A percentile compares a stretch with the other conserved stretches of the same genome.
Evolutionary conservation across 2,888 invertebrate genomes (phyloP).

Genomic region (Pocota personata): DNA sequence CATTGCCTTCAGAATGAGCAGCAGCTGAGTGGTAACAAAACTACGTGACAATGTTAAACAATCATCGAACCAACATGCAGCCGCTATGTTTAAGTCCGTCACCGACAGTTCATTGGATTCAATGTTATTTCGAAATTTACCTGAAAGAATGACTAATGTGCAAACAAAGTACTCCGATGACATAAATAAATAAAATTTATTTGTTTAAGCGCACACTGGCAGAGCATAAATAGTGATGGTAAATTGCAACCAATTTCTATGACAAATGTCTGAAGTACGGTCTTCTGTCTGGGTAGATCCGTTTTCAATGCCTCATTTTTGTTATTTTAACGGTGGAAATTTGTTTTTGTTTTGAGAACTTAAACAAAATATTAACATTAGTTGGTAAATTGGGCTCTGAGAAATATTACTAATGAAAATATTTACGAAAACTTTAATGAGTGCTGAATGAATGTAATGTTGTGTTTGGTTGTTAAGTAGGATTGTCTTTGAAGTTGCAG

Average conservation of each 20-base stretch:
- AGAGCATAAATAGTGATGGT: not conserved
- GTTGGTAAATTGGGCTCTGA: not conserved
- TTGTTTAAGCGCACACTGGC: not conserved
- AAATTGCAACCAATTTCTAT: not conserved
- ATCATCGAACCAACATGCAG: slow-evolving; percentile 28
- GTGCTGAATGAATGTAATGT: not conserved
- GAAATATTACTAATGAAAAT: not conserved
- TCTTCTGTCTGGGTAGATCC: not conserved
- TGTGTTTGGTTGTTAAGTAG: too few relatives aligned
- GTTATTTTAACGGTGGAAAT: not conserved
- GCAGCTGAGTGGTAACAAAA: slow-evolving; percentile 30
- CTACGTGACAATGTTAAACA: slow-evolving; percentile 55
- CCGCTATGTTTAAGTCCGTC: slow-evolving; percentile 22
- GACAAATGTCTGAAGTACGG: not conserved
- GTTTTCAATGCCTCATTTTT: not conserved
- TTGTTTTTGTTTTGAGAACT: not conserved
- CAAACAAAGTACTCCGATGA: not conserved
- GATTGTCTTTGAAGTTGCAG: too few relatives aligned
- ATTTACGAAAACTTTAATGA: not conserved
- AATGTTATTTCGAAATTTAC: slow-evolving; percentile 28
- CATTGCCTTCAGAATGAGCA: slow-evolving; percentile 46
- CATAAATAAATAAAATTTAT: not conserved
- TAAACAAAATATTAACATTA: not conserved
- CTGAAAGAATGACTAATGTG: slow-evolving; percentile 7
- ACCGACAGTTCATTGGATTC: slow-evolving; percentile 42